Percentiles rank a stretch among this genome's conserved stretches.
Conservation (phyloP, 1,140 invertebrate genomes). For the Uloborus diversus region DNA sequence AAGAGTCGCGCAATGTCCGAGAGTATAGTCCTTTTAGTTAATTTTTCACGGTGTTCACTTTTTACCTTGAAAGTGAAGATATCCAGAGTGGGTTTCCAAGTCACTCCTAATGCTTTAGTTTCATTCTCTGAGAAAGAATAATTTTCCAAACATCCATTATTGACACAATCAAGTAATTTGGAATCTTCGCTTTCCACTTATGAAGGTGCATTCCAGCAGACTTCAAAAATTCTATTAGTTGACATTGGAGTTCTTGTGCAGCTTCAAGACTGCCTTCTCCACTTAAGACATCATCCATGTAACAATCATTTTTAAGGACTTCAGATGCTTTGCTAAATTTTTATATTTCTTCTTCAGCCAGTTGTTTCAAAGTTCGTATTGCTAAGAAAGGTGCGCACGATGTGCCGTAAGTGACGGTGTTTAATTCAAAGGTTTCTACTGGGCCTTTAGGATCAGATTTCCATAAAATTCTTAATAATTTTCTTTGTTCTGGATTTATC, state of each 20-base stretch:
- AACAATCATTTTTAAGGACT: conserved; percentile 49
- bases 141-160: not conserved
- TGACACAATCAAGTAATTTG: not conserved
- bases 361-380: conserved; percentile 59
- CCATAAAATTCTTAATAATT: conserved; percentile 35
- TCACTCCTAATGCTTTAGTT: not conserved
- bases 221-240: not conserved
- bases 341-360: conserved; percentile 59
- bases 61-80: not conserved
- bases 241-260: not conserved
- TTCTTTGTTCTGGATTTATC: not conserved
- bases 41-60: not conserved
- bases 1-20: not conserved
- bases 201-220: not conserved
- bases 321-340: conserved; percentile 55
- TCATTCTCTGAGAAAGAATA: not conserved
- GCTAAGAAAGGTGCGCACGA: conserved; percentile 57
- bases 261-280: not conserved
- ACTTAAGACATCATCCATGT: not conserved
- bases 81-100: not conserved
- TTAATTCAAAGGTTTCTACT: not conserved
- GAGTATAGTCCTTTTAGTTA: not conserved
- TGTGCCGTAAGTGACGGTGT: conserved; percentile 63
- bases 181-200: not conserved
- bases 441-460: not conserved